Conservation (phyloP, 2,888 invertebrate species). For the Polydrusus cervinus region DNA sequence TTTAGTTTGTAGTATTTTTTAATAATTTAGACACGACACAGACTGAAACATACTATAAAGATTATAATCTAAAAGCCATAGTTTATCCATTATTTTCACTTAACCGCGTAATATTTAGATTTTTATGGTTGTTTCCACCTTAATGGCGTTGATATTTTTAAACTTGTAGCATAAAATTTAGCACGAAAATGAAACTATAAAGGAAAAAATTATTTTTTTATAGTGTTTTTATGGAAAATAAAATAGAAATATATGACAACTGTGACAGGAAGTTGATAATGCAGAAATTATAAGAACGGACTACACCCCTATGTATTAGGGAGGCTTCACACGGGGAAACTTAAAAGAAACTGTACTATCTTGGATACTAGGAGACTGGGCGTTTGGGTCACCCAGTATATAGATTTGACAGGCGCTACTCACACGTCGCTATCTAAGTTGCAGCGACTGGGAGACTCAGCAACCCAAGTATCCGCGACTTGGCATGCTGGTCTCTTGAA, state of each 20-base stretch:
- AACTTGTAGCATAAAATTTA: slow-evolving; percentile 33
- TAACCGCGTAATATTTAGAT: slow-evolving; percentile 46
- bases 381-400: too few species aligned
- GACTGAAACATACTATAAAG: slow-evolving; percentile 39
- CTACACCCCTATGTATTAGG: too few species aligned
- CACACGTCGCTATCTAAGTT: too few species aligned
- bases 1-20: slow-evolving; percentile 20
- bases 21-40: slow-evolving; percentile 33
- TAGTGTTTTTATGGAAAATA: slow-evolving; percentile 34
- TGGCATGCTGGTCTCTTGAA: too few species aligned
- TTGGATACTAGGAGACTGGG: too few species aligned
- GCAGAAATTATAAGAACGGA: neutral
- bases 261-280: neutral
- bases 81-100: slow-evolving; percentile 51
- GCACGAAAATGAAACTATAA: slow-evolving; percentile 39
- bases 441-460: too few species aligned
- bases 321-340: too few species aligned
- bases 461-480: too few species aligned
- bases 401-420: too few species aligned
- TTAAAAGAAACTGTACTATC: too few species aligned
- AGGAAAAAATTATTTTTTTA: slow-evolving; percentile 25
- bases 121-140: slow-evolving; percentile 47
- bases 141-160: slow-evolving; percentile 46
- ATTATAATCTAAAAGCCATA: slow-evolving; percentile 50
- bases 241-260: slow-evolving; percentile 8